These are phyloP conservation scores for Macrosteles quadrilineatus DNA, from an alignment of 1,140 invertebrate genomes.

Conservation along the genomic window DNA sequence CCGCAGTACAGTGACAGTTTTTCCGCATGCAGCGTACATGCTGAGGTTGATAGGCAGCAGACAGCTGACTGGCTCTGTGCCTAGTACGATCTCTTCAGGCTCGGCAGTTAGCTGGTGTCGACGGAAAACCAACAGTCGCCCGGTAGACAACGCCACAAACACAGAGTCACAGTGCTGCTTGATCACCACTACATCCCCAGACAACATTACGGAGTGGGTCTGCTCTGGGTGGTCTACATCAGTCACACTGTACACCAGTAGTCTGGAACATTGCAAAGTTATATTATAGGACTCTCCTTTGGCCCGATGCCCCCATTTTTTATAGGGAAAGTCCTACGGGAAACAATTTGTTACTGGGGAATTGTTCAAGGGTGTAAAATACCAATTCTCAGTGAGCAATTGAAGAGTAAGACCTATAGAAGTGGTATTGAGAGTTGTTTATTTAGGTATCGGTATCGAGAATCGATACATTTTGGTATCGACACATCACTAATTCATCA, in stretches of 20 bases:
- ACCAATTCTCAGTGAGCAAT: too few species aligned
- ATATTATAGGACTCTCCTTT: too few species aligned
- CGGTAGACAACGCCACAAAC: slow-evolving; percentile 79
- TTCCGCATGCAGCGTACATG: slow-evolving; percentile 80
- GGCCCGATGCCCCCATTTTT: too few species aligned
- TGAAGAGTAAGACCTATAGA: too few species aligned
- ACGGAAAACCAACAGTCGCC: slow-evolving; percentile 71
- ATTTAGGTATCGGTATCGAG: too few species aligned
- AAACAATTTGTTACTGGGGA: too few species aligned
- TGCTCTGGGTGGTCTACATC: slow-evolving; percentile 50
- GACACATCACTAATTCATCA: too few species aligned
- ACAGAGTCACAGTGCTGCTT: slow-evolving; percentile 84
- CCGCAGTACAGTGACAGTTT: slow-evolving; percentile 80
- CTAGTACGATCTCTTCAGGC: slow-evolving; percentile 67
- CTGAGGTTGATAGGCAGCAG: slow-evolving; percentile 80
- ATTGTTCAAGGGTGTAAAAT: too few species aligned
- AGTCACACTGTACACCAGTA: slow-evolving; percentile 42
- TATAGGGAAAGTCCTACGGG: too few species aligned
- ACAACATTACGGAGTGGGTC: slow-evolving; percentile 59
- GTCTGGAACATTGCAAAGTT: too few species aligned
- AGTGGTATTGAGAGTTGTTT: too few species aligned
- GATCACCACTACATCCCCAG: slow-evolving; percentile 74
- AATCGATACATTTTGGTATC: too few species aligned
- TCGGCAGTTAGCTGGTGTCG: slow-evolving; percentile 61
- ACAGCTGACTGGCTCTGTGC: slow-evolving; percentile 71